Conservation (phyloP, 2,888 invertebrate genomes). For the Parochlus steinenii region DNA sequence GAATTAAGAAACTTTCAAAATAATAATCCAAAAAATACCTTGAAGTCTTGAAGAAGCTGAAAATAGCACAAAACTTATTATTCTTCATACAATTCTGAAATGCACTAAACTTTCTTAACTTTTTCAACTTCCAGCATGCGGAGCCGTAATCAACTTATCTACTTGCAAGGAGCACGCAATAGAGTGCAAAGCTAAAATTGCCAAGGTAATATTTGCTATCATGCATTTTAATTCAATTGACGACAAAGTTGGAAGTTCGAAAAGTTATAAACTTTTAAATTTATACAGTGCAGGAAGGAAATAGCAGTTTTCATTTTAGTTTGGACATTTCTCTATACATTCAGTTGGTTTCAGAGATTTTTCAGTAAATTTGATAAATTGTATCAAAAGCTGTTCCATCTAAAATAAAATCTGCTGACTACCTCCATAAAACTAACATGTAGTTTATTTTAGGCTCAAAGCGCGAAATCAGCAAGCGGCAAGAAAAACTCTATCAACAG, state of each 20-base stretch:
- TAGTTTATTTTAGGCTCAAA: constrained; percentile 4
- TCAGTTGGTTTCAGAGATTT: no score
- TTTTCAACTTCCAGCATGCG: constrained; percentile 47
- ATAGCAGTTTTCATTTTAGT: no score
- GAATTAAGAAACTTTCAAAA: no score
- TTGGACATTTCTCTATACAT: no score
- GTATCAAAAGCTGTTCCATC: neutral
- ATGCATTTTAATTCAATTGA: no score
- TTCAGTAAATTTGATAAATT: neutral
- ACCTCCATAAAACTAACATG: neutral
- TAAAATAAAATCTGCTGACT: neutral
- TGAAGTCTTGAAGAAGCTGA: no score
- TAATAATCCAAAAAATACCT: no score
- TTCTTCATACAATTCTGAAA: neutral
- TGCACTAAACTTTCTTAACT: constrained; percentile 14
- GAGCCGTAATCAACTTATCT: constrained; percentile 71
- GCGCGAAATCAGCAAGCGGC: constrained; percentile 13
- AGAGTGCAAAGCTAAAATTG: constrained; percentile 44
- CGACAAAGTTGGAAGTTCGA: no score
- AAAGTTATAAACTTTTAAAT: no score
- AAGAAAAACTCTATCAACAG: constrained; percentile 19
- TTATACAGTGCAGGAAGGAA: no score
- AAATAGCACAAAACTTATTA: neutral
- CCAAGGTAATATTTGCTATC: no score
- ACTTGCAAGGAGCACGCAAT: constrained; percentile 76